These are phyloP conservation scores for Lamproptera curius DNA, from an alignment of 2,888 invertebrate species.

Conservation along the genomic window DNA sequence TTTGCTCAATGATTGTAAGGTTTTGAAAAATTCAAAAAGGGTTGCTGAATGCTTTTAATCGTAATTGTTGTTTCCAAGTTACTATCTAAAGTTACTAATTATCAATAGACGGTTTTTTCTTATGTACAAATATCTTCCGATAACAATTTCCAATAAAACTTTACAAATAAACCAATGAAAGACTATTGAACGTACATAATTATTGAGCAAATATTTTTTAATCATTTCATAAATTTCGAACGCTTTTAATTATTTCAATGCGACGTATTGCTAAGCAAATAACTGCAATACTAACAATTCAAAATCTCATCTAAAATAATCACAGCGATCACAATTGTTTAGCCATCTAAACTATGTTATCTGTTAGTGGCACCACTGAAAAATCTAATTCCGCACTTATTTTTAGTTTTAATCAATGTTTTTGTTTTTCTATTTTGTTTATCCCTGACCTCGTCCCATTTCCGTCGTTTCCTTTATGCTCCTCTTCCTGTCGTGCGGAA, in stretches of 20 bases:
- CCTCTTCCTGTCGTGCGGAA: constrained; percentile 38
- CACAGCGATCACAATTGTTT: neutral
- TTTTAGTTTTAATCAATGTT: constrained; percentile 19
- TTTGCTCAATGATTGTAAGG: constrained; percentile 18
- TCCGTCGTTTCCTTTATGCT: constrained; percentile 34
- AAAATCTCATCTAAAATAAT: neutral
- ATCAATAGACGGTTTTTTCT: no score
- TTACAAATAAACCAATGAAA: no score
- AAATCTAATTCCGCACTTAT: constrained; percentile 23
- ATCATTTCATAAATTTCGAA: constrained; percentile 5
- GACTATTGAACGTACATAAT: neutral
- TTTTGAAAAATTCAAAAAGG: no score
- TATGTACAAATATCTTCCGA: no score
- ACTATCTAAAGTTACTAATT: no score
- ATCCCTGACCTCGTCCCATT: constrained; percentile 39
- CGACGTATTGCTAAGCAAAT: constrained; percentile 13
- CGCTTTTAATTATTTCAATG: constrained; percentile 8
- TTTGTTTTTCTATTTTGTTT: constrained; percentile 28
- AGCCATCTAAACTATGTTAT: constrained; percentile 4
- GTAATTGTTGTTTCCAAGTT: no score
- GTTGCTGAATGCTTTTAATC: no score
- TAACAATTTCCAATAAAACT: no score
- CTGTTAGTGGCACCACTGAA: constrained; percentile 13
- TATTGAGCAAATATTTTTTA: constrained; percentile 7
- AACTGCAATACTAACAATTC: constrained; percentile 13